Base-by-base conservation (phyloP, 2,797 vertebrate genomes). In the Hylomyscus alleni region DNA sequence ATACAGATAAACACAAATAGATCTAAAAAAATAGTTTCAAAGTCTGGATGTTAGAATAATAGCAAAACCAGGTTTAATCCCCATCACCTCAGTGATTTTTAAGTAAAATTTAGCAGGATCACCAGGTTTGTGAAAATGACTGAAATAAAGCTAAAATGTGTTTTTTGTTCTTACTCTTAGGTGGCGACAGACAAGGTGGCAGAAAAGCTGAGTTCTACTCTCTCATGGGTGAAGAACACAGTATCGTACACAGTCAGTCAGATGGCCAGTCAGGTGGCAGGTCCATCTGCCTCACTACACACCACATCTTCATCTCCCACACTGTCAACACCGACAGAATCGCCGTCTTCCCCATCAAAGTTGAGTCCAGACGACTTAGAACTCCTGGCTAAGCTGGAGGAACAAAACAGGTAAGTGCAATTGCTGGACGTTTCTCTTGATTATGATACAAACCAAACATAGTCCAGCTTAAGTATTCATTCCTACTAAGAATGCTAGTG, bases 211-310 rank as follows among this genome's bases (percentile, higher is more conserved):
- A 99, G 99, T 99, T 99, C 99, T 98, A 99, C 99, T 99, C 99
- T 99, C 99, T 99, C 99, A 99, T 99, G 99, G 99, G 99, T 99
- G 98, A 99, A 99, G 99, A 99, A 99, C 99, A 99, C 99, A 0
- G 99, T 99, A 91, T 99, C 99, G 31, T 99, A 99, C 98, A 99
- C 99, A 95, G 99, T 99, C 99, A 99, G 99, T 99, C 99, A 99
- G 99, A 99, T 99, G 99, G 99, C 99, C 99, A 99, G 99, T 98
- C 99, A 99, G 99, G 99, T 99, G 99, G 99, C 99, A 98, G 99
- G 99, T 94, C 99, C 99, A 98, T 99, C 99, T 89, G 97, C 99
- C 75, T 99, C 99, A 1, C 97, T 99, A 58, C 98, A 99, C 96
- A 99, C 99, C 90, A 98, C 99, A 80, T 99, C 99, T 73, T 99